Base-by-base conservation (phyloP, 2,113 vertebrate species). In the Lonchura striata region DNA sequence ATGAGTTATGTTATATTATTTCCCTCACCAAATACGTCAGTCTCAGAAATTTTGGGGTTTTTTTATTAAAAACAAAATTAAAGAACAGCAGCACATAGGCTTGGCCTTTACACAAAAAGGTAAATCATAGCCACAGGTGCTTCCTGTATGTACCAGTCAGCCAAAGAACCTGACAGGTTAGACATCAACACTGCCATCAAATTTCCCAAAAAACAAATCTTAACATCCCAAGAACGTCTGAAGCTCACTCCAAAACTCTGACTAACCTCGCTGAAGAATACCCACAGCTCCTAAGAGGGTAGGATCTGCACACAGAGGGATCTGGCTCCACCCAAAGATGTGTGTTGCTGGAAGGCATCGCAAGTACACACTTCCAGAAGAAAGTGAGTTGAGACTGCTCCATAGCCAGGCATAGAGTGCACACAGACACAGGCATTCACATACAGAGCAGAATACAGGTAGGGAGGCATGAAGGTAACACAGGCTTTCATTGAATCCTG, bases 111-210 rank as follows among this genome's bases (percentile, higher is more conserved):
- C 44, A 60, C 14, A 35, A 23, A 90, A 65, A 28, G 10, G n/a
- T 46, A 88, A 72, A 83, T 57, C 37, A 52, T 1, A 2, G 59
- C 50, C 54, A 69, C 2, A 27, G 39, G 13, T 24, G 4, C 22
- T 44, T 0, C 1, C 11, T 31, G 1, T 17, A 59, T 50, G 15
- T 7, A 71, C n/a, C 37, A 66, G 35, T 17, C 4, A 1, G 57
- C 31, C 53, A 52, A 71, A 71, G 82, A 88, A 80, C 46, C 42
- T 21, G n/a, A 74, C 61, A 78, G 59, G 20, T 53, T 13, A 65
- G 30, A 61, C 18, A 61, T 39, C 25, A 82, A 33, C 33, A 25
- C 9, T 49, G 46, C 15, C 2, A 2, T 13, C 28, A 31, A 30
- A 65, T n/a, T 83, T 57, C 25, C 22, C 56, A 69, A 39, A 21